Conservation (phyloP, 2,888 invertebrate genomes). For the Copidosoma aretas region DNA sequence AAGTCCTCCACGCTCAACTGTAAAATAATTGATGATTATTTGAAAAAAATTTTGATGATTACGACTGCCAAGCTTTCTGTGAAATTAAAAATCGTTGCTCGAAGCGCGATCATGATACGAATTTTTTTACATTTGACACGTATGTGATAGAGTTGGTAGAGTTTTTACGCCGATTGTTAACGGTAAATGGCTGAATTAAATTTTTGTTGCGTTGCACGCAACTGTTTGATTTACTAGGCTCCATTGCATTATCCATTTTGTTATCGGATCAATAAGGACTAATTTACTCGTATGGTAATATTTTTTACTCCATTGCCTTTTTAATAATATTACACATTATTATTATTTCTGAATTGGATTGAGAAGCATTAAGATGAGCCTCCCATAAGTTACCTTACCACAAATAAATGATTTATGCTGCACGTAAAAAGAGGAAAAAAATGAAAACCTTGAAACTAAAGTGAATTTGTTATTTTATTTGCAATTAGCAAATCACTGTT, state of each 20-base stretch:
- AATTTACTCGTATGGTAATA: conserved; percentile 13
- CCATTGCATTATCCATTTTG: conserved; percentile 16
- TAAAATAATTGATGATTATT: conserved; percentile 21
- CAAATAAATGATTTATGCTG: neutral
- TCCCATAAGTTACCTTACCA: conserved; percentile 43
- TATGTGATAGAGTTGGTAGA: conserved; percentile 36
- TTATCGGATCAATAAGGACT: conserved; percentile 13
- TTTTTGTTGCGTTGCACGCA: conserved; percentile 27
- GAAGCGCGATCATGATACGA: conserved; percentile 19
- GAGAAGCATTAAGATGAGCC: conserved; percentile 23
- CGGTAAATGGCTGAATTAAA: conserved; percentile 12
- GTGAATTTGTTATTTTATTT: no score
- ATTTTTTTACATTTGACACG: conserved; percentile 32
- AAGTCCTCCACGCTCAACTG: conserved; percentile 26
- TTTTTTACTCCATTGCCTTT: conserved; percentile 10
- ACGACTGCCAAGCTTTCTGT: conserved; percentile 35
- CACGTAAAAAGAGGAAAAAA: no score
- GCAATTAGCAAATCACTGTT: no score
- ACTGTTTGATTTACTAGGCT: conserved; percentile 16
- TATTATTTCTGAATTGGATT: conserved; percentile 5
- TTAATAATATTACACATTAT: conserved; percentile 1
- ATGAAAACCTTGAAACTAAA: no score
- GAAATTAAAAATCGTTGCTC: conserved; percentile 25
- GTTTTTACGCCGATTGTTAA: conserved; percentile 27
- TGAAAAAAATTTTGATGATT: conserved; percentile 19